phyloP scores from a whole-genome alignment of 2,888 invertebrate genomes.

The Sipha maydis region DNA sequence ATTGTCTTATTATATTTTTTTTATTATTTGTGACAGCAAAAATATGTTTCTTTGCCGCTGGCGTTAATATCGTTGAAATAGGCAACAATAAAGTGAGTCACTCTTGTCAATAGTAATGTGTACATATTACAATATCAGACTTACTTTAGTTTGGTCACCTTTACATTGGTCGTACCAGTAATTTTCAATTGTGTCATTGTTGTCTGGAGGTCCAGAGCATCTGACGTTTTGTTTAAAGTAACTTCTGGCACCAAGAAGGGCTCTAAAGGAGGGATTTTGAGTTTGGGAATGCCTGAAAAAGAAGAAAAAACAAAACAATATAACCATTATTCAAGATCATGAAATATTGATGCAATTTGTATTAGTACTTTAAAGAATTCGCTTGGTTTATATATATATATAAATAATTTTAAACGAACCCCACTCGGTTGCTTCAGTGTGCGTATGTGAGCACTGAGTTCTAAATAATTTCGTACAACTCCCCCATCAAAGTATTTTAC shows the following conservation, averaged over 20 bases:
- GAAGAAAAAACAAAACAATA: conserved; percentile 28
- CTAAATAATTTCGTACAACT: not conserved
- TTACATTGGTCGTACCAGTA: not conserved
- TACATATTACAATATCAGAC: not conserved
- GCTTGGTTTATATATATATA: not conserved
- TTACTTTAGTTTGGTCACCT: conserved; percentile 44
- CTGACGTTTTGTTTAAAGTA: not conserved
- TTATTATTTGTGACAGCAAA: too few relatives aligned
- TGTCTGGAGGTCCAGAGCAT: not conserved
- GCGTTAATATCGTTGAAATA: too few relatives aligned
- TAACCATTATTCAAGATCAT: conserved; percentile 19
- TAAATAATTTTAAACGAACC: not conserved
- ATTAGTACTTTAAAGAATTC: conserved; percentile 28
- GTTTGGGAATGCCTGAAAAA: conserved; percentile 38
- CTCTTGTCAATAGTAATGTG: too few relatives aligned
- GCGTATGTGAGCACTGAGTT: not conserved
- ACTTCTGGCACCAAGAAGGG: conserved; percentile 12
- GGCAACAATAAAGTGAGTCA: too few relatives aligned
- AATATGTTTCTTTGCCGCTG: too few relatives aligned
- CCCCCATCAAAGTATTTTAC: not conserved
- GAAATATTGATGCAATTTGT: conserved; percentile 40
- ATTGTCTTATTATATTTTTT: too few relatives aligned
- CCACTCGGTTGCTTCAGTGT: not conserved
- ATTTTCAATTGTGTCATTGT: not conserved
- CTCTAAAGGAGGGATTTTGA: conserved; percentile 52